These are phyloP conservation scores for Drosophila seguyi DNA, from an alignment of 1,140 invertebrate genomes.

Conservation along the genomic window DNA sequence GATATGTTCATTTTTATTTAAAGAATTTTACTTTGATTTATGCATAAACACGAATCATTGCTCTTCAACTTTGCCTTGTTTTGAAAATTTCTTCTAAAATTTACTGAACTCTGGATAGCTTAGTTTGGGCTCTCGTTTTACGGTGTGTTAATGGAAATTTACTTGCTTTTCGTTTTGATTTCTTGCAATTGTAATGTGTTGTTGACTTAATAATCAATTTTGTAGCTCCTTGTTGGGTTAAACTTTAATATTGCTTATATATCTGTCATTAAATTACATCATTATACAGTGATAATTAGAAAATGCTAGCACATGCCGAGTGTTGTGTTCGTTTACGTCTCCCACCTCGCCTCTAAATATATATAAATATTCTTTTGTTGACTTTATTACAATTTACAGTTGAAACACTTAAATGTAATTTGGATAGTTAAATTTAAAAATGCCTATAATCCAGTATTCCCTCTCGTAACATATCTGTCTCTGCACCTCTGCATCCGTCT, in stretches of 20 bases:
- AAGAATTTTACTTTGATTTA: conserved; percentile 81
- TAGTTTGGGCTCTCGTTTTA: conserved; percentile 54
- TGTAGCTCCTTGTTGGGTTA: conserved; percentile 53
- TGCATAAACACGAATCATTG: conserved; percentile 75
- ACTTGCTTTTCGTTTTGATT: conserved; percentile 32
- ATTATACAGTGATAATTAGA: conserved; percentile 76
- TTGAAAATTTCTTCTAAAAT: conserved; percentile 77
- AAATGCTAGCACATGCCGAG: conserved; percentile 64
- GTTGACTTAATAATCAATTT: conserved; percentile 49
- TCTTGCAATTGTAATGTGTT: conserved; percentile 44
- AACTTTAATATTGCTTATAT: conserved; percentile 82
- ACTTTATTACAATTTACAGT: conserved; percentile 75
- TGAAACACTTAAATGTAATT: conserved; percentile 74
- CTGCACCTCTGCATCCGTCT: conserved; percentile 13
- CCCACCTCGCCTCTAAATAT: conserved; percentile 27
- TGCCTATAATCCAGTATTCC: conserved; percentile 49
- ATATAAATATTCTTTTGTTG: conserved; percentile 48
- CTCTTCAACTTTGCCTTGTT: conserved; percentile 15
- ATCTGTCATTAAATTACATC: conserved; percentile 74
- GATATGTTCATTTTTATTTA: conserved; percentile 83
- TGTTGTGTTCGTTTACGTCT: conserved; percentile 20
- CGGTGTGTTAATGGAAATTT: conserved; percentile 61
- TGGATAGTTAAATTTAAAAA: conserved; percentile 74
- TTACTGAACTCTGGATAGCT: conserved; percentile 65
- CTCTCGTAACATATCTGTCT: conserved; percentile 26